Conservation (phyloP, 2,797 vertebrate genomes). For the Falco berigora region DNA sequence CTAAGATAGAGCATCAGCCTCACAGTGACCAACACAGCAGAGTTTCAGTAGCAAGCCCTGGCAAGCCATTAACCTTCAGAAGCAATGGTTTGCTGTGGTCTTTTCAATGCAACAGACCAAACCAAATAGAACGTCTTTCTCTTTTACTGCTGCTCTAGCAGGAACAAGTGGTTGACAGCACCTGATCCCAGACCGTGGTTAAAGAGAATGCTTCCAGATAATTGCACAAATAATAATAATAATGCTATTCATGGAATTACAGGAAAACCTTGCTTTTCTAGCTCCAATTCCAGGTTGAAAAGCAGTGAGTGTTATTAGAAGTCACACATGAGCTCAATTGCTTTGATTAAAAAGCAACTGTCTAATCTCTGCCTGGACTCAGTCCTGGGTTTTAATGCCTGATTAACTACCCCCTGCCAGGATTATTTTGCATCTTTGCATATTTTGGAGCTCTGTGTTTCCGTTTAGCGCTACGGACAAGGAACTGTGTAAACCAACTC, state of each 20-base stretch:
- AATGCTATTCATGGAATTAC: not conserved
- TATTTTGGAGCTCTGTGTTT: not conserved
- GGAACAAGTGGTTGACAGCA: not conserved
- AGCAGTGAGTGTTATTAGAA: not conserved
- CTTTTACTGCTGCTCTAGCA: not conserved
- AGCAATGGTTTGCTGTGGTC: fast-evolving
- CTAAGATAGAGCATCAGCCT: not conserved
- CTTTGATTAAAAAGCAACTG: slow-evolving; percentile 43
- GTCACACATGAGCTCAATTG: not conserved
- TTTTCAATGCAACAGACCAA: not conserved
- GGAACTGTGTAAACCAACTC: not conserved
- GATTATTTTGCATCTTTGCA: slow-evolving; percentile 45
- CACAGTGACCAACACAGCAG: not conserved
- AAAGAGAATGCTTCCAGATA: not conserved
- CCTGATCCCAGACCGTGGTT: not conserved
- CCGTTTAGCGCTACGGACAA: not conserved
- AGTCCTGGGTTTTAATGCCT: slow-evolving; percentile 33
- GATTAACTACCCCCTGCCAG: slow-evolving; percentile 34
- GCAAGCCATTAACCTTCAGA: not conserved
- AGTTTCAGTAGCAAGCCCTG: not conserved
- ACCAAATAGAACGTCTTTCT: not conserved
- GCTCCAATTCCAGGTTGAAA: slow-evolving; percentile 21
- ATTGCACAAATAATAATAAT: not conserved
- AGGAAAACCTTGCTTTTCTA: slow-evolving; percentile 9
- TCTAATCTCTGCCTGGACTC: slow-evolving; percentile 49